phyloP scores from a whole-genome alignment of 2,888 invertebrate genomes.

The Chymomyza procnemis region DNA sequence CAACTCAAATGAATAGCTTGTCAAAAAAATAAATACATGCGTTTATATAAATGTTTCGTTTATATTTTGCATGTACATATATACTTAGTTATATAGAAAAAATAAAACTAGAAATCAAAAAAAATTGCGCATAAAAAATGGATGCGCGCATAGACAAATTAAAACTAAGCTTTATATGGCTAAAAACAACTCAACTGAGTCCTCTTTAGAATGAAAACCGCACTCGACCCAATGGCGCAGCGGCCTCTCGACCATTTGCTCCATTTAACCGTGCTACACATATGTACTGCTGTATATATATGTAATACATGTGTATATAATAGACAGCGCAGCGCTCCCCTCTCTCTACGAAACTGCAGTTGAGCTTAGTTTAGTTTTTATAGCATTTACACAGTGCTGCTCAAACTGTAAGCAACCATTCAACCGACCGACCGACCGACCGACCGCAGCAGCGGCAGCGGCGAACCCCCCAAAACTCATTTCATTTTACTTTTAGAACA shows the following conservation, averaged over 20 bases:
- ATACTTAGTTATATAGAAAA: neutral
- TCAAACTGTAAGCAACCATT: slow-evolving; percentile 56
- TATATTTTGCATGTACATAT: too few species aligned
- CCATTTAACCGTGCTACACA: slow-evolving; percentile 50
- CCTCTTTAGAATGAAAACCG: neutral
- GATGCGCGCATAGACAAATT: slow-evolving; percentile 64
- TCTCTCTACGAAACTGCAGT: neutral
- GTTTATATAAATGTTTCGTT: neutral
- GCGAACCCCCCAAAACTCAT: neutral
- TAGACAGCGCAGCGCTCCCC: neutral
- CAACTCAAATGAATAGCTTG: slow-evolving; percentile 13
- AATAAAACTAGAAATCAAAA: too few species aligned
- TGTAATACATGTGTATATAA: neutral
- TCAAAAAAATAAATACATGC: slow-evolving; percentile 4
- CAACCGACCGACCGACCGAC: too few species aligned
- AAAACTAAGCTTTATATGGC: slow-evolving; percentile 66
- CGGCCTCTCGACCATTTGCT: slow-evolving; percentile 67
- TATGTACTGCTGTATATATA: neutral
- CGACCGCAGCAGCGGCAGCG: neutral
- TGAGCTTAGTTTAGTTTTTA: slow-evolving; percentile 30
- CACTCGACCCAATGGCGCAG: slow-evolving; percentile 58
- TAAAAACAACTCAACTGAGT: slow-evolving; percentile 43
- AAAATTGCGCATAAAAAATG: slow-evolving; percentile 17
- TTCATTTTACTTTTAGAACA: neutral
- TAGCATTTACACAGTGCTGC: slow-evolving; percentile 38